Base-by-base conservation (phyloP, 1,140 invertebrate genomes). In the Bombus sibiricus region DNA sequence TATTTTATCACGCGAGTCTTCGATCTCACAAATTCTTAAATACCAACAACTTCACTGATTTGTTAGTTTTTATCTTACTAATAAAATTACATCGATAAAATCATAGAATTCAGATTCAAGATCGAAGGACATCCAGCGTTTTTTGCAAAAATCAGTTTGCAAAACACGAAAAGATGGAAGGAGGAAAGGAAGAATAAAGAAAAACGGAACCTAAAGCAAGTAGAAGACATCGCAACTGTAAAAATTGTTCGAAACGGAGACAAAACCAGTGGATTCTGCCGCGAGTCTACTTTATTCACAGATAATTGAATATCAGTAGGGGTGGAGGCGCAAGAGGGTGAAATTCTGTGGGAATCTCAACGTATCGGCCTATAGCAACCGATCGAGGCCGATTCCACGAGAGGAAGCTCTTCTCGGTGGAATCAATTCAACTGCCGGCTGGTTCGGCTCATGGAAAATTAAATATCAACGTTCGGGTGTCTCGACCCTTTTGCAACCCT, bases 251-350 rank as follows among this genome's bases (percentile, higher is more conserved):
- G 28, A 66, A 53, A 53, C 3, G 81, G 28, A 64, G 34, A 81
- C 37, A 39, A 64, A 47, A 64, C 25, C 34, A 34, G 53, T 2
- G 18, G 22, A 43, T 71, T 28, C n/a, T 0, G 13, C 18, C 13
- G 28, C 37, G 66, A 41, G 39, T 64, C 18, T 41, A 25, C 37
- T 73, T 73, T 79, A 74, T 62, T 85, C 86, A 43, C 57, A 62
- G 66, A 88, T 89, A 89, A 89, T 89, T 84, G 88, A 89, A 89
- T 89, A 88, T 85, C 77, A 57, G 78, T 13, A 34, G 41, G 80
- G 18, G 0, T 2, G 6, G 0, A 25, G n/a, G 39, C 15, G 69
- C 32, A 39, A 41, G 53, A 28, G n/a, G 57, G 66, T n/a, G 78
- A 69, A 75, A 74, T 88, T 85, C 78, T 53, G 82, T 57, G 86